Evolutionary conservation across 2,888 invertebrate species (phyloP).

Genomic region (Macropis europaea): DNA sequence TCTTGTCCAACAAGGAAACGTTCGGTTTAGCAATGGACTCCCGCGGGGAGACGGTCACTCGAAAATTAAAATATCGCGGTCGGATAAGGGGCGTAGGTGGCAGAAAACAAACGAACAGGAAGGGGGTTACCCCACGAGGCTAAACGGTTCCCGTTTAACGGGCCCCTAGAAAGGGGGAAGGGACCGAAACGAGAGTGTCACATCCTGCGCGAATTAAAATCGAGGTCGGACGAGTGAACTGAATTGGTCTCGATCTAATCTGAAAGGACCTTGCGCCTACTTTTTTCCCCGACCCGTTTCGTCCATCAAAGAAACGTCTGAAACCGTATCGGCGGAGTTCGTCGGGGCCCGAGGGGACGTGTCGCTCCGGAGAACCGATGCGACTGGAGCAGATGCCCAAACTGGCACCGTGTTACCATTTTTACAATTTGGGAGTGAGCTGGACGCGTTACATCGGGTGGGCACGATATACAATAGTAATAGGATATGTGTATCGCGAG

Average conservation of each 20-base stretch:
- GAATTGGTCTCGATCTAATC: slow-evolving; percentile 62
- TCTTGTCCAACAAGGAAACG: slow-evolving; percentile 5
- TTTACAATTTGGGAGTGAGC: no score
- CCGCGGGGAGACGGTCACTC: neutral
- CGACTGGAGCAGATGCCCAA: no score
- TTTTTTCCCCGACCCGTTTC: slow-evolving; percentile 28
- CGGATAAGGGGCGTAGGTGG: slow-evolving; percentile 21
- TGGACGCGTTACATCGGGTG: no score
- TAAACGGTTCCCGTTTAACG: slow-evolving; percentile 62
- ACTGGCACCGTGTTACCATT: no score
- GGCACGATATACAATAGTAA: no score
- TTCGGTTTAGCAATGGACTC: slow-evolving; percentile 6
- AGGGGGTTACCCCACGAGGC: slow-evolving; percentile 46
- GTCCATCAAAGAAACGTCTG: slow-evolving; percentile 12
- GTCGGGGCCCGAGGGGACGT: no score
- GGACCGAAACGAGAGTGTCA: slow-evolving; percentile 55
- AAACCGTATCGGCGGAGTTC: no score
- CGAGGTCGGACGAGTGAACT: slow-evolving; percentile 62
- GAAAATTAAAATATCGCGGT: slow-evolving; percentile 23
- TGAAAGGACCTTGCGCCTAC: slow-evolving; percentile 56
- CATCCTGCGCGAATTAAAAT: slow-evolving; percentile 70
- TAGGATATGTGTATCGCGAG: no score
- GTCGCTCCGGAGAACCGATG: no score
- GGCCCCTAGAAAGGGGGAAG: slow-evolving; percentile 42
- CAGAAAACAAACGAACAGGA: slow-evolving; percentile 16